Conservation (phyloP, 2,797 vertebrate species). For the Diplodus puntazzo region DNA sequence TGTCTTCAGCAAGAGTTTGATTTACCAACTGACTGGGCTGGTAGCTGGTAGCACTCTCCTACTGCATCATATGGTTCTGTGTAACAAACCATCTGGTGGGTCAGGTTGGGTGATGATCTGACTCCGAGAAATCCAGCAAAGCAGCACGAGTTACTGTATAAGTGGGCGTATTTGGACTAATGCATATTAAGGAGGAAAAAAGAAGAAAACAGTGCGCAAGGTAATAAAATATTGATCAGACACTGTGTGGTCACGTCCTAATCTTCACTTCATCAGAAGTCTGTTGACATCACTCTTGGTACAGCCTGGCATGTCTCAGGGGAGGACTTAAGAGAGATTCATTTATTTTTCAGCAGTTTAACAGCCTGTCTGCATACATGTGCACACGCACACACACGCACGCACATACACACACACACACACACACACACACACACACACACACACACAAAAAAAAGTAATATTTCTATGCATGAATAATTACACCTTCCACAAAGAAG, state of each 20-base stretch:
- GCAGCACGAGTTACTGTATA: background rate
- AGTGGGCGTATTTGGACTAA: background rate
- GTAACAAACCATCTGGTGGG: too few relatives aligned
- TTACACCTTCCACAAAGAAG: constrained; percentile 9
- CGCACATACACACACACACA: too few relatives aligned
- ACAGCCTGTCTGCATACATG: constrained; percentile 6
- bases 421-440: constrained; percentile 9
- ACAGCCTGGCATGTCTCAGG: background rate
- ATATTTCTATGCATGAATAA: constrained; percentile 36
- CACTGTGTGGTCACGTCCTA: background rate
- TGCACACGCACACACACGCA: background rate
- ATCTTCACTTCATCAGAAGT: background rate
- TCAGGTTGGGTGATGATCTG: background rate
- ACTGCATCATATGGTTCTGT: too few relatives aligned
- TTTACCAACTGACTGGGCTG: too few relatives aligned
- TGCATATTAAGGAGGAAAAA: constrained; percentile 13
- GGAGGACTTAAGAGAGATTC: constrained; percentile 22
- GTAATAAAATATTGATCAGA: constrained; percentile 39
- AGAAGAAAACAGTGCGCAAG: background rate
- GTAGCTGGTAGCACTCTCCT: too few relatives aligned
- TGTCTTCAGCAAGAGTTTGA: too few relatives aligned
- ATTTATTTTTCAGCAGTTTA: constrained; percentile 59
- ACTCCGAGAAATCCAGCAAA: background rate
- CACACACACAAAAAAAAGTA: background rate
- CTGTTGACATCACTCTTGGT: constrained; percentile 18